Evolutionary conservation across 2,888 invertebrate species (phyloP).

Genomic region (Ametastegia equiseti): DNA sequence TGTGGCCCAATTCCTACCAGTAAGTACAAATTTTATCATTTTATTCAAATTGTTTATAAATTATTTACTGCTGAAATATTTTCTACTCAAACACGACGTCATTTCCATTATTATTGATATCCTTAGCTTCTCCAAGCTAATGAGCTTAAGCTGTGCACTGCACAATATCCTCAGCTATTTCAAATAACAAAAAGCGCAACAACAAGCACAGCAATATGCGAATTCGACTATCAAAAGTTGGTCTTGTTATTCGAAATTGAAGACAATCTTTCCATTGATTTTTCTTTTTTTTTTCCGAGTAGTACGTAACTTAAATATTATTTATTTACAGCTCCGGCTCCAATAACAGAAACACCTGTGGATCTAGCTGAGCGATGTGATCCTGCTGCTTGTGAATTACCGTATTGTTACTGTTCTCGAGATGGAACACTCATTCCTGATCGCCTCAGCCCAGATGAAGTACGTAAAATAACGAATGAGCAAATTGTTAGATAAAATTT

Average conservation of each 20-base stretch:
- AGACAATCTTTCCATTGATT: no score
- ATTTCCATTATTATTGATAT: background rate
- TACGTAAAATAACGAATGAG: conserved; percentile 73
- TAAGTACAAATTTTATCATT: conserved; percentile 79
- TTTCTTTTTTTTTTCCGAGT: background rate
- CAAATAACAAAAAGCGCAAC: background rate
- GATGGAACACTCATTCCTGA: conserved; percentile 94
- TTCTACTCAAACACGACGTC: background rate
- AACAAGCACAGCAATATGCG: background rate
- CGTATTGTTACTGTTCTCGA: conserved; percentile 94
- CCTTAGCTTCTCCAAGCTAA: background rate
- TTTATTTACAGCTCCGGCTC: conserved; percentile 83
- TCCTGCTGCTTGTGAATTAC: conserved; percentile 85
- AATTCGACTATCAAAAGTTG: background rate
- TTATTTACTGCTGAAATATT: no score
- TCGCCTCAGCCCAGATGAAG: conserved; percentile 88
- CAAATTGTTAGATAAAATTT: background rate
- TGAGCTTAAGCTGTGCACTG: no score
- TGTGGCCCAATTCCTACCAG: conserved; percentile 94
- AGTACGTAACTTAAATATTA: conserved; percentile 26
- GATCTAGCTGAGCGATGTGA: conserved; percentile 91
- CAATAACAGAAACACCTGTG: conserved; percentile 88
- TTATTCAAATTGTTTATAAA: no score
- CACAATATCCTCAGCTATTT: no score
- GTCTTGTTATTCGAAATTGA: background rate